Evolutionary conservation across 2,113 vertebrate species (phyloP).

Genomic region (Ailurus styani): DNA sequence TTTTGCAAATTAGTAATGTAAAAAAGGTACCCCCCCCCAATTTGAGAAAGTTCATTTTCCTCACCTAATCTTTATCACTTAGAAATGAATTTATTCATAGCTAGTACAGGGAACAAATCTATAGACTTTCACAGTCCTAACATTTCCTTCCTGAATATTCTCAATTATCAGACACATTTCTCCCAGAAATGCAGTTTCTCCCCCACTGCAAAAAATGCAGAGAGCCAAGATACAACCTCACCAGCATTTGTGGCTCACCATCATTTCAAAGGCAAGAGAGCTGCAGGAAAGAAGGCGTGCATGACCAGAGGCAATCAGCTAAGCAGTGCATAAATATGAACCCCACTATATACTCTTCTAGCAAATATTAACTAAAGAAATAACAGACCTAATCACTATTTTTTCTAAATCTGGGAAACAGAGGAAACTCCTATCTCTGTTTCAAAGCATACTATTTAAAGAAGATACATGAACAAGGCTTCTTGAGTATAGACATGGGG

Average conservation of each 20-base stretch:
- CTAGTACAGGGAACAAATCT: not conserved
- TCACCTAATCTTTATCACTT: not conserved
- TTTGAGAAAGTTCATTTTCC: not conserved
- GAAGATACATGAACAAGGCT: not conserved
- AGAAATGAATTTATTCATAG: not conserved
- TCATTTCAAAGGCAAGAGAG: not conserved
- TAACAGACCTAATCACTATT: not conserved
- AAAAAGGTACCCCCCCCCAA: not conserved
- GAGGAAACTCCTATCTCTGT: not conserved
- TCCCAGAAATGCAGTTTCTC: slow-evolving; percentile 14
- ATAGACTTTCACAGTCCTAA: not conserved
- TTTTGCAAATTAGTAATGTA: slow-evolving; percentile 18
- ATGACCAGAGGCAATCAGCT: not conserved
- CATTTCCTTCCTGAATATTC: not conserved
- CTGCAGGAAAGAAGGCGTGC: not conserved
- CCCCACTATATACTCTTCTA: not conserved
- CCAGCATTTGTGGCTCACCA: not conserved
- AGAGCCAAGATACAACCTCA: not conserved
- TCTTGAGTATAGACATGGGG: not conserved
- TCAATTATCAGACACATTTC: not conserved
- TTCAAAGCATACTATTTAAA: slow-evolving; percentile 16
- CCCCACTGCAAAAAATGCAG: not conserved
- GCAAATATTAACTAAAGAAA: not conserved
- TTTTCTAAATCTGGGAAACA: not conserved
- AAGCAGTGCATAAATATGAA: not conserved